Conservation (phyloP, 2,113 vertebrate genomes). For the Vidua macroura region DNA sequence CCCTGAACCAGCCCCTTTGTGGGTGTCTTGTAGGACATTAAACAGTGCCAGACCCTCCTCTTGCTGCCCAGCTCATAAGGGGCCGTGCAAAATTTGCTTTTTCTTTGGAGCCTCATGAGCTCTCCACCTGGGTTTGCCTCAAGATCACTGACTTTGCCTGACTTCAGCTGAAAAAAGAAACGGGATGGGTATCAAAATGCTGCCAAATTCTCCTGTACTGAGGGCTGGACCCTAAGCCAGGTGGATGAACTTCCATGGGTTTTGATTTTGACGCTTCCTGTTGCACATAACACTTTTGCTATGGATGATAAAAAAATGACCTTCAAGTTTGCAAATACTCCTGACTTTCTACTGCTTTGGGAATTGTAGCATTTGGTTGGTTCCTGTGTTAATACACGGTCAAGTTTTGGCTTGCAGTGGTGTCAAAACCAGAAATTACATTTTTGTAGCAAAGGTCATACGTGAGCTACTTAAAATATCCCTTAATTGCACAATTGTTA, state of each 20-base stretch:
- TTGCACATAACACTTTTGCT: rapidly evolving
- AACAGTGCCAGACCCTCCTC: not conserved
- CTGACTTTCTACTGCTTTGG: not conserved
- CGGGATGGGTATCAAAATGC: not conserved
- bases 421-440: not conserved
- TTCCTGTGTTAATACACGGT: not conserved
- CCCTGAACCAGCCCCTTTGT: not conserved
- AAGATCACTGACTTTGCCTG: not conserved
- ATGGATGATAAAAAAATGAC: not conserved
- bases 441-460: not conserved
- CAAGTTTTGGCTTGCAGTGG: not conserved
- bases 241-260: not conserved
- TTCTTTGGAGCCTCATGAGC: not conserved
- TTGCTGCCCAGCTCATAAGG: not conserved
- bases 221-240: not conserved
- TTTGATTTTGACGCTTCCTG: not conserved
- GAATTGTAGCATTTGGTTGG: not conserved
- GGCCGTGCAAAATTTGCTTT: not conserved
- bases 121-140: not conserved
- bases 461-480: not conserved
- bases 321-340: not conserved
- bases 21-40: not conserved
- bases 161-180: not conserved
- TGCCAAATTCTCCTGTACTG: not conserved
- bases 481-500: not conserved